A percentile compares a stretch with the other conserved stretches of the same genome.
These are phyloP conservation scores for Leptothorax acervorum DNA, from an alignment of 2,888 invertebrate species.

Conservation along the genomic window DNA sequence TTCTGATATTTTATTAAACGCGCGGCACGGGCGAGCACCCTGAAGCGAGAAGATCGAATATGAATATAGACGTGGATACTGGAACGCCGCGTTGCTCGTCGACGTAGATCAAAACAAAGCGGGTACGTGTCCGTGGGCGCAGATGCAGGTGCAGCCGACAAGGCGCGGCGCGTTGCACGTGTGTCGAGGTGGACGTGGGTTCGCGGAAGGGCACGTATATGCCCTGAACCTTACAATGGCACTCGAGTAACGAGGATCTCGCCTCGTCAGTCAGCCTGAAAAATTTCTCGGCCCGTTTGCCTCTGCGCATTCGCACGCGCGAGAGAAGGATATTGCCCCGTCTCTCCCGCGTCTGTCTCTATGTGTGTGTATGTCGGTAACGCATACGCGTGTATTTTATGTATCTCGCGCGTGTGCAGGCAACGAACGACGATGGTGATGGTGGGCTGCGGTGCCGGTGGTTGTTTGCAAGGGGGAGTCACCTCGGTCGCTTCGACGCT, in stretches of 20 bases:
- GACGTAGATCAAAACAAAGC: slow-evolving; percentile 55
- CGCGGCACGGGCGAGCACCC: neutral
- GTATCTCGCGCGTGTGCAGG: slow-evolving; percentile 44
- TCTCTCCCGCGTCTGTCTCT: neutral
- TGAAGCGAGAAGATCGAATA: slow-evolving; percentile 33
- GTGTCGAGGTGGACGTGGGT: slow-evolving; percentile 54
- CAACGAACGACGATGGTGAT: slow-evolving; percentile 40
- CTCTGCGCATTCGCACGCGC: slow-evolving; percentile 54
- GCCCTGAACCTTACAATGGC: slow-evolving; percentile 61
- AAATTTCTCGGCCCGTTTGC: slow-evolving; percentile 55
- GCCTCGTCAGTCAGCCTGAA: slow-evolving; percentile 60
- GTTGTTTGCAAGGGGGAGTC: slow-evolving; percentile 71
- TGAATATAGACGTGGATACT: slow-evolving; percentile 28
- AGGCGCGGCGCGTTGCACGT: slow-evolving; percentile 41
- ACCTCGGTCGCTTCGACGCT: slow-evolving; percentile 68
- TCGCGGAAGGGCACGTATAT: slow-evolving; percentile 57
- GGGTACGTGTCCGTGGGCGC: slow-evolving; percentile 41
- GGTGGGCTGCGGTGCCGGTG: slow-evolving; percentile 56
- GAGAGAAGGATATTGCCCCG: slow-evolving; percentile 30
- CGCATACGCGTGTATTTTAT: slow-evolving; percentile 51
- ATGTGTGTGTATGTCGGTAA: slow-evolving; percentile 18
- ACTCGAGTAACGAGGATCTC: slow-evolving; percentile 60
- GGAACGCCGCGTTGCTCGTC: slow-evolving; percentile 34
- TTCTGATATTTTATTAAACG: neutral
- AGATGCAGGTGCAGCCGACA: slow-evolving; percentile 54